These are phyloP conservation scores for Apamea anceps DNA, from an alignment of 2,888 invertebrate species.

Conservation along the genomic window DNA sequence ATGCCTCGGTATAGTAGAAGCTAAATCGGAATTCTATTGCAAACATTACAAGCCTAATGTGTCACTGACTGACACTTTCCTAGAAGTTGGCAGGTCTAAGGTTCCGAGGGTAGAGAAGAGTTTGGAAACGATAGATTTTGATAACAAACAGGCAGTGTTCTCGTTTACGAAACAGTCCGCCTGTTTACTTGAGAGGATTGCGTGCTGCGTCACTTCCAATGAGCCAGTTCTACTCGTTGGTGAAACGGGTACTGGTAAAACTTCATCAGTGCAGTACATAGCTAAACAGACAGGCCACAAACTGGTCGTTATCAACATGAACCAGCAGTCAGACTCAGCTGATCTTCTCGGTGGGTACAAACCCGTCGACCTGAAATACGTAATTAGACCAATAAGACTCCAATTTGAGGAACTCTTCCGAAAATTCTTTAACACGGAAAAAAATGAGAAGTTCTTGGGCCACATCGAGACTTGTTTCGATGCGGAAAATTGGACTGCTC, in stretches of 20 bases:
- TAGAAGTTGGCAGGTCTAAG: conserved; percentile 93
- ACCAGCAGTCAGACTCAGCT: conserved; percentile 99
- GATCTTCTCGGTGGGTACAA: conserved; percentile 99
- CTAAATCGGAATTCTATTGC: conserved; percentile 95
- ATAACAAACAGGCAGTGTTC: conserved; percentile 90
- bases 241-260: conserved; percentile 99
- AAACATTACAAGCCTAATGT: conserved; percentile 95
- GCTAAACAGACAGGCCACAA: conserved; percentile 95
- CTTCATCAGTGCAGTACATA: conserved; percentile 97
- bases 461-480: conserved; percentile 95
- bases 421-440: conserved; percentile 93
- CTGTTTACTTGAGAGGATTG: conserved; percentile 96
- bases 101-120: conserved; percentile 85
- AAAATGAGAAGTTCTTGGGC: conserved; percentile 95
- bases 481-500: conserved; percentile 92
- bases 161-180: conserved; percentile 96
- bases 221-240: conserved; percentile 99
- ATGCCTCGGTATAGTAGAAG: conserved; percentile 94
- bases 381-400: conserved; percentile 94
- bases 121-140: conserved; percentile 81
- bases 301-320: conserved; percentile 99
- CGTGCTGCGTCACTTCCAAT: conserved; percentile 94
- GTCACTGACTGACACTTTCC: conserved; percentile 87
- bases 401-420: conserved; percentile 96
- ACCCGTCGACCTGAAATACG: conserved; percentile 96